Base-by-base conservation (phyloP, 2,797 vertebrate species). In the Poecilia wingei region DNA sequence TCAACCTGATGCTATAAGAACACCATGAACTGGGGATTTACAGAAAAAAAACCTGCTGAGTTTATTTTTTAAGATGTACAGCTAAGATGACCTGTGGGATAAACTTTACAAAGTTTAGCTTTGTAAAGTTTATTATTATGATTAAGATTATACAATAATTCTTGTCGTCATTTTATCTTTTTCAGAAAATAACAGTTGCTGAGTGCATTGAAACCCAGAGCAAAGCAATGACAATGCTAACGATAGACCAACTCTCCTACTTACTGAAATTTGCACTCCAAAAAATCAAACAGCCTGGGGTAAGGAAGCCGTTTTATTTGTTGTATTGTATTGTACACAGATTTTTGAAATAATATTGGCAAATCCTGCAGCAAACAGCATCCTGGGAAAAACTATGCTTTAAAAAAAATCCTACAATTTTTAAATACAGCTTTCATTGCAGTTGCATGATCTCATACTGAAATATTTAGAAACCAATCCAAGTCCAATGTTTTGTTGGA, bases 121-220 rank as follows among this genome's bases (percentile, higher is more conserved):
- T 69, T 43, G 3, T 25, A 31, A 31, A 31, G 31, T 73, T 57
- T 5, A 6, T 36, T 66, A 9, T 53, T 25, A 14, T 45, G 13
- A 45, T 12, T 16, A 57, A 20, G 28, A 25, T 49, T 43, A n/a
- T 70, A 1, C n/a, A 57, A 81, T 69, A 74, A 76, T 74, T 49
- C 16, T 1, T 7, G 9, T 47, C 7, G 2, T 39, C 46, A 61
- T 68, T 84, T 83, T 89, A 89, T 93, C 73, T 91, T 55, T 84
- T 95, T 53, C 93, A 99, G 98, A 99, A 99, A 97, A 99, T 99
- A 94, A 99, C 98, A 72, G 98, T 99, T 1, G 98, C 98, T 82
- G 98, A 99, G 93, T 99, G 98, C 96, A 99, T 99, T 94, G 98
- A 99, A 96, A 99, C 98, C 45, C 98, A 99, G 95, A 99, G 98